Percentiles rank a stretch among this genome's conserved stretches.
phyloP scores from a whole-genome alignment of 2,888 invertebrate genomes.

The Sphaerophoria rueppellii region DNA sequence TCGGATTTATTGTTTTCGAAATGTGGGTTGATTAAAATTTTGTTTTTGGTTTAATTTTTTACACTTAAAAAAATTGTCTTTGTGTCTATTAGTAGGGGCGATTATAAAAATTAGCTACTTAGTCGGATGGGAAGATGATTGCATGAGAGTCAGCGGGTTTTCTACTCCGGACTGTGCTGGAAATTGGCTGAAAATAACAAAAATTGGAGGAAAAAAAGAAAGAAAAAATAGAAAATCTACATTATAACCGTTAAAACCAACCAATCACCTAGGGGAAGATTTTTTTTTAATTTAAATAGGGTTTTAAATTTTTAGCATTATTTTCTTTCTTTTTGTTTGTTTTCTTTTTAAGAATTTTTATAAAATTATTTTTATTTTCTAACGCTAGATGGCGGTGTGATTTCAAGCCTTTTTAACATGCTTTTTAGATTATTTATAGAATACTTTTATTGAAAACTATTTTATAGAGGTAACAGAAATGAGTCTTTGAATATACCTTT shows the following conservation, averaged over 20 bases:
- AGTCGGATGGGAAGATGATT: conserved; percentile 73
- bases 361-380: conserved; percentile 42
- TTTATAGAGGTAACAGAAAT: background rate
- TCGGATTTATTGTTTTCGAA: conserved; percentile 5
- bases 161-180: conserved; percentile 74
- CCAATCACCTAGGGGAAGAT: conserved; percentile 70
- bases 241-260: conserved; percentile 69
- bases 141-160: conserved; percentile 69
- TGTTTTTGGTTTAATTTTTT: conserved; percentile 25
- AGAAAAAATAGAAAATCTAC: conserved; percentile 58
- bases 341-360: conserved; percentile 20
- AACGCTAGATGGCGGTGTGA: conserved; percentile 70
- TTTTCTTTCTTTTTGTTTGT: background rate
- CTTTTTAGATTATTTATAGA: conserved; percentile 47
- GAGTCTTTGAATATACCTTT: conserved; percentile 84
- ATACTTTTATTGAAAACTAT: conserved; percentile 18
- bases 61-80: conserved; percentile 26
- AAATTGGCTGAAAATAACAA: conserved; percentile 74
- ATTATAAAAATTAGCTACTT: conserved; percentile 60
- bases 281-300: conserved; percentile 11
- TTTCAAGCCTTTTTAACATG: conserved; percentile 63
- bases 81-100: conserved; percentile 52
- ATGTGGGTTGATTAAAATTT: conserved; percentile 25
- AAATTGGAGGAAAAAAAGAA: conserved; percentile 63
- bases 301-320: conserved; percentile 6